phyloP scores from a whole-genome alignment of 2,113 vertebrate species.

The Ictalurus punctatus region DNA sequence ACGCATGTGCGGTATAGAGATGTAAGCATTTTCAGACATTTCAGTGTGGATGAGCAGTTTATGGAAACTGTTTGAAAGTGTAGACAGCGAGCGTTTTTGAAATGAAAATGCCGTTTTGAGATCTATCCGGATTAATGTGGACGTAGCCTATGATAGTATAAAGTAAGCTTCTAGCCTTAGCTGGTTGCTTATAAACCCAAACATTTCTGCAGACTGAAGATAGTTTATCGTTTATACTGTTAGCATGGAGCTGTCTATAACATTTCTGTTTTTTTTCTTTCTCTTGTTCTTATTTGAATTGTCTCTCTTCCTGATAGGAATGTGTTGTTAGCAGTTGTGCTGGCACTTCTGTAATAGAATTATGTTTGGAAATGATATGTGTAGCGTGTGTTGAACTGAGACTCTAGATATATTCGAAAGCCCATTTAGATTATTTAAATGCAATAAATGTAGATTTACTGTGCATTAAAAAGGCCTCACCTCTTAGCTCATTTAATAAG shows the following conservation, averaged over 20 bases:
- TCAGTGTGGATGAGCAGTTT: no score
- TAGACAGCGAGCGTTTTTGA: no score
- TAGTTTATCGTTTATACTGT: not conserved
- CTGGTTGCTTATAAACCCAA: not conserved
- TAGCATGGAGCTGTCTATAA: not conserved
- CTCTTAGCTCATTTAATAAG: not conserved
- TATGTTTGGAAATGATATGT: not conserved
- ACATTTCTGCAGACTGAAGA: not conserved
- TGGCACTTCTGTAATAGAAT: not conserved
- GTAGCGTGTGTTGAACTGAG: not conserved
- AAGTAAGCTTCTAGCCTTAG: not conserved
- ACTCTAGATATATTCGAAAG: not conserved
- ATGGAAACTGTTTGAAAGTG: no score
- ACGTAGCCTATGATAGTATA: not conserved
- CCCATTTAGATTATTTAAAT: not conserved
- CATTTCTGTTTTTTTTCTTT: no score
- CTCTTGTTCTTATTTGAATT: not conserved
- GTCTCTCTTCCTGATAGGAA: not conserved
- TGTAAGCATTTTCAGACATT: no score
- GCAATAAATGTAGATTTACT: conserved; percentile 1
- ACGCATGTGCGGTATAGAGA: no score
- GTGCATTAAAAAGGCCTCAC: not conserved
- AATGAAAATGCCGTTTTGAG: no score
- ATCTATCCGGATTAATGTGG: no score
- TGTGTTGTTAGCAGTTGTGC: not conserved